phyloP scores from a whole-genome alignment of 2,113 vertebrate species.

The Bostrychus sinensis region DNA sequence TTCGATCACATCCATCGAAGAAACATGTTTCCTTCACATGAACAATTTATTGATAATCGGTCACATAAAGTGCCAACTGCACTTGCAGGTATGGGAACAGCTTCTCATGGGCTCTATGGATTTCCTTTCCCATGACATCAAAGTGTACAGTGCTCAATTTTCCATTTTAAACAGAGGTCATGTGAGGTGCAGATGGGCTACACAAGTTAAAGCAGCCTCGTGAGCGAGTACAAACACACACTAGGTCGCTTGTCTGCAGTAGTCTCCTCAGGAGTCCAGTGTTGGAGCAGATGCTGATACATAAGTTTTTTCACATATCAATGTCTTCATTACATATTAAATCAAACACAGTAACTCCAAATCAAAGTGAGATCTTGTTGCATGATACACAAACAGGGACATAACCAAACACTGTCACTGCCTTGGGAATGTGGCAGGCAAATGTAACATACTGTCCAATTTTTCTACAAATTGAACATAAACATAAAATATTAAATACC shows the following conservation, averaged over 20 bases:
- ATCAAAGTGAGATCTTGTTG: conserved; percentile 33
- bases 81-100: conserved; percentile 89
- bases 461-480: conserved; percentile 19
- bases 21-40: conserved; percentile 97
- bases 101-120: conserved; percentile 91
- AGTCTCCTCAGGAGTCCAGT: conserved; percentile 70
- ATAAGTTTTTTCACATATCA: conserved; percentile 47
- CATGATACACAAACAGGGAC: conserved; percentile 53
- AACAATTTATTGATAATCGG: conserved; percentile 99
- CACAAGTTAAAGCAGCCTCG: conserved; percentile 94
- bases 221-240: conserved; percentile 93
- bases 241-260: conserved; percentile 79
- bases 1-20: conserved; percentile 98
- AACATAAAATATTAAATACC: conserved; percentile 37
- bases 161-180: conserved; percentile 98
- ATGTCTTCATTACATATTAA: conserved; percentile 61
- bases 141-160: conserved; percentile 97
- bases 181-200: conserved; percentile 97
- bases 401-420: conserved; percentile 52
- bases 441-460: conserved; percentile 34
- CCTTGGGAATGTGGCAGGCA: conserved; percentile 45
- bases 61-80: conserved; percentile 92
- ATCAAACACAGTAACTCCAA: conserved; percentile 53
- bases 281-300: conserved; percentile 51
- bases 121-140: conserved; percentile 95